Evolutionary conservation across 2,113 vertebrate species (phyloP), one percentile per base, ranked within the genome.

Genomic region (Ceuthmochares aereus): DNA sequence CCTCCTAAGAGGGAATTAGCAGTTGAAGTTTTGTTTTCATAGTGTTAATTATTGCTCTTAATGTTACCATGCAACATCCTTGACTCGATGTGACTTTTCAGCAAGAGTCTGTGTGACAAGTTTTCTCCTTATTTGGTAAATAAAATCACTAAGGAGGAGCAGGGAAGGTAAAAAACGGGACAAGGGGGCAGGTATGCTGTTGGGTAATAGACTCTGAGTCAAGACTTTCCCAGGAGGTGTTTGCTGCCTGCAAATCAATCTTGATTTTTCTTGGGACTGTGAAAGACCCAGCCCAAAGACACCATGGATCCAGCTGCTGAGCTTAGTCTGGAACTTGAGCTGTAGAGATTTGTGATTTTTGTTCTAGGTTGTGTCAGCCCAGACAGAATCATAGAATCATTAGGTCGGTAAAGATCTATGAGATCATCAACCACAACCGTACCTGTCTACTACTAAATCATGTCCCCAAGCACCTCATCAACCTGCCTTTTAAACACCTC

Each of bases 11-110:
- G 56, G 55, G 58, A 94, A 92, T 94, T 87, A 87, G 73, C 64
- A 60, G 49, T 26, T 93, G 81, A 84, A 92, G 47, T 90, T 96
- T 94, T 93, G 64, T 96, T 95, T 97, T 93, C 89, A 82, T 42
- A 47, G 15, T 34, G 37, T 76, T 84, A 51, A 92, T 95, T 86
- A 64, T 94, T 86, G 26, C 52, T 89, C 45, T 72, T 84, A 66
- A 42, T 75, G 56, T 10, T 62, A 60, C 75, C 76, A 25, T 40
- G 56, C 30, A 72, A 14, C 64, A 18, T 70, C 56, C n/a, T 81
- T 55, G 43, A 9, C 40, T 90, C 52, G 21, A 2, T 40, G 26
- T 59, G 67, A 60, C 15, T 88, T 80, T 34, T 69, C 19, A 42
- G 37, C 0, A 2, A 72, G 49, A 59, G 20, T 21, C 58, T 73